phyloP scores from a whole-genome alignment of 2,113 vertebrate genomes.

The Cercocebus atys region DNA sequence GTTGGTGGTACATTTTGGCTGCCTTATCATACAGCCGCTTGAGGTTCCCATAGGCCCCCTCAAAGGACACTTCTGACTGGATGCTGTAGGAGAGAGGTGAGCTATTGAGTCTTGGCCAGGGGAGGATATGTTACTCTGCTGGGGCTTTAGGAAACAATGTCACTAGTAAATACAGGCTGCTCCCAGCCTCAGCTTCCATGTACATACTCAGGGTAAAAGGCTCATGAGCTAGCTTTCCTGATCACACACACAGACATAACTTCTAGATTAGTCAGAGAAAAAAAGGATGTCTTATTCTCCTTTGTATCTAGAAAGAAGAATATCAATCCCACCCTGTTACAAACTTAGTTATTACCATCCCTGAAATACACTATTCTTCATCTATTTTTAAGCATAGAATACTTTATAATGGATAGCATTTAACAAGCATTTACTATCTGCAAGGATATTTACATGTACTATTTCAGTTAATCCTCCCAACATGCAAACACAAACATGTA shows the following conservation, averaged over 20 bases:
- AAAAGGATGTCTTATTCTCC: not conserved
- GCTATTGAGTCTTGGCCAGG: not conserved
- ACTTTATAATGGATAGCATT: not conserved
- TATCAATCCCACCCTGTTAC: not conserved
- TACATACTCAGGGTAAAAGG: not conserved
- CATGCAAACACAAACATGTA: not conserved
- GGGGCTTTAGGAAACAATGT: not conserved
- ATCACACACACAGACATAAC: not conserved
- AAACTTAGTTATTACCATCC: not conserved
- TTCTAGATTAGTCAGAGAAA: not conserved
- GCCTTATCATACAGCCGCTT: conserved; percentile 97
- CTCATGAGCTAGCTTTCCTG: not conserved
- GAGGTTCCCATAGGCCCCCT: conserved; percentile 96
- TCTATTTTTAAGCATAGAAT: not conserved
- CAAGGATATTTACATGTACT: not conserved
- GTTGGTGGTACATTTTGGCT: conserved; percentile 96
- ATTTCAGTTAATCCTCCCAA: not conserved
- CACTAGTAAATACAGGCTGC: not conserved
- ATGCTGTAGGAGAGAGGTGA: conserved; percentile 85
- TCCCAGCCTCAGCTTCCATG: not conserved
- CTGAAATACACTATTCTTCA: not conserved
- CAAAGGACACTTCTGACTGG: conserved; percentile 97
- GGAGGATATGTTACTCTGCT: not conserved
- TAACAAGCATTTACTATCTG: not conserved
- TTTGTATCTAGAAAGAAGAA: not conserved